Base-by-base conservation (phyloP, 2,888 invertebrate species). In the Eilema caniola region DNA sequence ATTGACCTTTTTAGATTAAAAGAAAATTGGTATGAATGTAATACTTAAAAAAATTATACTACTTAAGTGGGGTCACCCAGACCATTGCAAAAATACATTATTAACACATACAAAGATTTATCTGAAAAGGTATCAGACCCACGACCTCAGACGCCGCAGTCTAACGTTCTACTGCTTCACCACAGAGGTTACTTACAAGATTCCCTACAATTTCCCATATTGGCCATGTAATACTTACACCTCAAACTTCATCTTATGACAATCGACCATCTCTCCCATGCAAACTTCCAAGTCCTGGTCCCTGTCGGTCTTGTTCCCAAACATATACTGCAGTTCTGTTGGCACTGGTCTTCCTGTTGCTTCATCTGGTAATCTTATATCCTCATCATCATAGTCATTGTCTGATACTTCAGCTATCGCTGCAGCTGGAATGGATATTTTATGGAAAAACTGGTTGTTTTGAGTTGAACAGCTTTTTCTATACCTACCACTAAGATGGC, bases 261-360 rank as follows among this genome's bases (percentile, higher is more conserved):
- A 69, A 0, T 20, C 33, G 7, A 69, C 5, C 12, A 60, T 37
- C 33, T 69, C 69, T 1, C 14, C 20, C 69, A 69, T 61, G 56
- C 69, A 69, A 53, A 61, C 23, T 56, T 69, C 65, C 8, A 65
- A n/a, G 20, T 69, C 69, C 4, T 47, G 10, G 14, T 69, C 65
- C 23, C 47, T 65, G 14, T 14, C 61, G 3, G 65, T 31, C 16
- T 61, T 60, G n/a, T 69, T 61, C 0, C 16, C 23, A 31, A 69
- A 56, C 23, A 65, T 56, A 8, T 16, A 5, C 24, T 12, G 5
- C 2, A 66, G 62, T 14, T 70, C 70, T 1, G 20, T 3, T n/a
- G 66, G 70, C 24, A 66, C 20, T 31, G 70, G 70, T 41, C 70
- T 62, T 14, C 62, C 70, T 33, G 70, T 70, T 1, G 20, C 66